Conservation (phyloP, 2,797 vertebrate genomes). For the Manis javanica region DNA sequence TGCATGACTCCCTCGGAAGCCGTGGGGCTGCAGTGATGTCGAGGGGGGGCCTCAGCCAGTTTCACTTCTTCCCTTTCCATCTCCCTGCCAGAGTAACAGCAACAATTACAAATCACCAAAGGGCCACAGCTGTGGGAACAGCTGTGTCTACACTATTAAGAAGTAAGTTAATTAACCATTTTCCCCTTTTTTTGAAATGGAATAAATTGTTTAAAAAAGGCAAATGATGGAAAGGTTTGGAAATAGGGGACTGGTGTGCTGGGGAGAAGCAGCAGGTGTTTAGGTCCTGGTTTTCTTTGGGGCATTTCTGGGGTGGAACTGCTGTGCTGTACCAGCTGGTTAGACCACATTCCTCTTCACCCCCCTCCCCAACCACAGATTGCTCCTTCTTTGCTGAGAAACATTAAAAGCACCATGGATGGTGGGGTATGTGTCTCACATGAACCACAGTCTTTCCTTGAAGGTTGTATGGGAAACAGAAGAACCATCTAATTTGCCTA, state of each 20-base stretch:
- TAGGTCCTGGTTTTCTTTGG: background rate
- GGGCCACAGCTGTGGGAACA: background rate
- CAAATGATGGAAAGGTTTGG: background rate
- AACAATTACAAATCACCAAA: background rate
- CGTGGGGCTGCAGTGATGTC: background rate
- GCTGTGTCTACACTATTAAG: background rate
- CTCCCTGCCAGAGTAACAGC: background rate
- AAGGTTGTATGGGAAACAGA: background rate
- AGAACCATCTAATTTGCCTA: background rate
- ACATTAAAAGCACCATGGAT: background rate
- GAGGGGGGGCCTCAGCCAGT: background rate
- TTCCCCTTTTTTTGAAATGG: background rate
- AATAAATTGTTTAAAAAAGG: conserved; percentile 4
- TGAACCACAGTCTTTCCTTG: background rate
- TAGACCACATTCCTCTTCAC: no score
- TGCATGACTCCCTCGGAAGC: background rate
- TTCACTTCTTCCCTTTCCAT: background rate
- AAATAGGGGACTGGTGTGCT: background rate
- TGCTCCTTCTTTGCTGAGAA: background rate
- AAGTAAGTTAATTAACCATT: background rate
- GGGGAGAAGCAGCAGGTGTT: background rate
- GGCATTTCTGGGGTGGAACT: background rate
- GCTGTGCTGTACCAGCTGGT: background rate
- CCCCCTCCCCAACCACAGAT: background rate
- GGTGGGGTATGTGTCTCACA: background rate